Evolutionary conservation across 2,888 invertebrate species (phyloP).

Genomic region (Arctia plantaginis): DNA sequence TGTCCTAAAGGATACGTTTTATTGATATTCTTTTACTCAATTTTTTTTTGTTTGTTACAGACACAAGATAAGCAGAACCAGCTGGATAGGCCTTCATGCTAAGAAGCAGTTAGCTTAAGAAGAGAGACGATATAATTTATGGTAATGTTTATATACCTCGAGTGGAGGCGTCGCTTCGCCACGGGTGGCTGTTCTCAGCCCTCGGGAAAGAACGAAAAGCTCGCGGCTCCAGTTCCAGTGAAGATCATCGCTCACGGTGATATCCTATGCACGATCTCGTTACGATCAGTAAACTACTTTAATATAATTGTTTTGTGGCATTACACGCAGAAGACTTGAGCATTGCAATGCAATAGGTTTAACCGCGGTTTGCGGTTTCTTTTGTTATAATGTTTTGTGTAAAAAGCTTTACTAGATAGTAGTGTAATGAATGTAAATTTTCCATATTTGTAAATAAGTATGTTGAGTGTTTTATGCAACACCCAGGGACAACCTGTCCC

Average conservation of each 20-base stretch:
- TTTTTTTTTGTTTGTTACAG: conserved; percentile 84
- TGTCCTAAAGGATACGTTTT: conserved; percentile 7
- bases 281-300: conserved; percentile 83
- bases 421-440: conserved; percentile 76
- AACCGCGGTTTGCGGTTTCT: conserved; percentile 65
- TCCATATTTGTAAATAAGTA: conserved; percentile 80
- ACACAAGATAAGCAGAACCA: conserved; percentile 88
- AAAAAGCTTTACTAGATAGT: conserved; percentile 84
- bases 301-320: conserved; percentile 82
- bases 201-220: conserved; percentile 32
- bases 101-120: conserved; percentile 70
- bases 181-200: conserved; percentile 53
- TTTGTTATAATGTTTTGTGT: conserved; percentile 82
- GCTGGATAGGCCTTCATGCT: conserved; percentile 86
- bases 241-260: conserved; percentile 78
- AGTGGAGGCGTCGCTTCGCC: conserved; percentile 50
- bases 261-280: conserved; percentile 86
- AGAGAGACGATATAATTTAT: conserved; percentile 78
- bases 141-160: conserved; percentile 80
- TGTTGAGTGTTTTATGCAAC: conserved; percentile 74
- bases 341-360: conserved; percentile 81
- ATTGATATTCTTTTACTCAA: conserved; percentile 54
- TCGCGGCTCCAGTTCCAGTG: conserved; percentile 74
- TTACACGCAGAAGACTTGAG: conserved; percentile 80
- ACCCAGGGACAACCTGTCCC: conserved; percentile 45